phyloP scores from a whole-genome alignment of 2,797 vertebrate genomes.

The Lacerta bilineata region DNA sequence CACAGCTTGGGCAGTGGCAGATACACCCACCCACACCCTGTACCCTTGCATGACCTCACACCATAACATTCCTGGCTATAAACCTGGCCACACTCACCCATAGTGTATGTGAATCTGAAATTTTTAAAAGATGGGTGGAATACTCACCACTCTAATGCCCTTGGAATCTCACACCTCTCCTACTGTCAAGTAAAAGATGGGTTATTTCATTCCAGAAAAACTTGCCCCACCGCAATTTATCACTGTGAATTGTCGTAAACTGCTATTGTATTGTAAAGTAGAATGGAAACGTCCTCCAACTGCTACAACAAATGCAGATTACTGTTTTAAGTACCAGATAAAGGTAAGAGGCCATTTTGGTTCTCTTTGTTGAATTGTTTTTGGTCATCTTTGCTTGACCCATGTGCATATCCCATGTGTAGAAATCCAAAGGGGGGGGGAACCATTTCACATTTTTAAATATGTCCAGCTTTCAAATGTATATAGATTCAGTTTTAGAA shows the following conservation, averaged over 20 bases:
- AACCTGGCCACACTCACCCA: not conserved
- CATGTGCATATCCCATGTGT: not conserved
- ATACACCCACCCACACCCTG: not conserved
- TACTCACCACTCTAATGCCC: not conserved
- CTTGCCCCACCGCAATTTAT: constrained; percentile 66
- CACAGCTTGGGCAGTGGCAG: not conserved
- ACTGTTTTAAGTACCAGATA: constrained; percentile 66
- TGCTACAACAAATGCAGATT: accelerated
- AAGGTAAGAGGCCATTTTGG: constrained; percentile 35
- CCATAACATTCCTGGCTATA: not conserved
- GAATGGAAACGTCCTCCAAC: constrained; percentile 62
- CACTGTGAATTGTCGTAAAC: constrained; percentile 31
- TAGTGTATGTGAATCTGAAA: not conserved
- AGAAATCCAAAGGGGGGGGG: too few species aligned
- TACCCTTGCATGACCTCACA: too few species aligned
- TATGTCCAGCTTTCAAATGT: too few species aligned
- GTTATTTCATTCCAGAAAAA: constrained; percentile 58
- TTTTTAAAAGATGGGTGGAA: not conserved
- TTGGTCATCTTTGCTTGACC: not conserved
- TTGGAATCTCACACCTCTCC: not conserved
- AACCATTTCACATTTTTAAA: too few species aligned
- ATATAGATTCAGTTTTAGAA: too few species aligned
- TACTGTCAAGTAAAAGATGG: not conserved
- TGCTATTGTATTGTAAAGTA: constrained; percentile 35
- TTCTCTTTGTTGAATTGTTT: not conserved